Base-by-base conservation (phyloP, 2,888 invertebrate species). In the Amphipoea lucens region DNA sequence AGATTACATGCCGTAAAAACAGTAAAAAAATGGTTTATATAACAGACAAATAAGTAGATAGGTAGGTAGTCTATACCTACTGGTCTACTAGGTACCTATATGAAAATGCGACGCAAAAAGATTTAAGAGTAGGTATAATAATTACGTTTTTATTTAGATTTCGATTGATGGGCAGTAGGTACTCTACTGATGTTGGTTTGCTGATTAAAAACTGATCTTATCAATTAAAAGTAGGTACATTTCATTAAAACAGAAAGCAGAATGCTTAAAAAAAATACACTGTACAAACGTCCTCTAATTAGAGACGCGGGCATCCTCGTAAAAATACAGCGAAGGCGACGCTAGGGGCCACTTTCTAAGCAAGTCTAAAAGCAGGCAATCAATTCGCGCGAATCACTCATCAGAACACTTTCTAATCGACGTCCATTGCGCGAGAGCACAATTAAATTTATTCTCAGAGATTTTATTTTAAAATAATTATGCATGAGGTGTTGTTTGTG, bases 331-430 rank as follows among this genome's bases (percentile, higher is more conserved):
- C 92, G 89, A 90, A 90, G 92, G 90, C 91, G 89, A 91, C 91
- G 91, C 91, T 89, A 92, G 93, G 91, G 93, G 92, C 95, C 90
- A 95, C 96, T 96, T 96, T 96, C 96, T 95, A 96, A 94, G 93
- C 94, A 92, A 93, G 92, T 94, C 94, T 93, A 94, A 95, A 94
- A 93, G 92, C 93, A 92, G 93, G 93, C 95, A 93, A 96, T 96
- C 96, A 96, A 94, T 96, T 94, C 94, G 93, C 95, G 94, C 93
- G 95, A 95, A 95, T 95, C 95, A 95, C 95, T 95, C 96, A 95
- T 95, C 95, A 95, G 94, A 96, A 95, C 95, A 96, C 96, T 96
- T 96, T 96, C 96, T 96, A 96, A 95, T 95, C 94, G 94, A 93
- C 94, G 91, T 93, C 91, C 91, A 94, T 91, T 92, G 92, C 92